Conservation (phyloP, 2,888 invertebrate genomes). For the Hoplodrina blanda region DNA sequence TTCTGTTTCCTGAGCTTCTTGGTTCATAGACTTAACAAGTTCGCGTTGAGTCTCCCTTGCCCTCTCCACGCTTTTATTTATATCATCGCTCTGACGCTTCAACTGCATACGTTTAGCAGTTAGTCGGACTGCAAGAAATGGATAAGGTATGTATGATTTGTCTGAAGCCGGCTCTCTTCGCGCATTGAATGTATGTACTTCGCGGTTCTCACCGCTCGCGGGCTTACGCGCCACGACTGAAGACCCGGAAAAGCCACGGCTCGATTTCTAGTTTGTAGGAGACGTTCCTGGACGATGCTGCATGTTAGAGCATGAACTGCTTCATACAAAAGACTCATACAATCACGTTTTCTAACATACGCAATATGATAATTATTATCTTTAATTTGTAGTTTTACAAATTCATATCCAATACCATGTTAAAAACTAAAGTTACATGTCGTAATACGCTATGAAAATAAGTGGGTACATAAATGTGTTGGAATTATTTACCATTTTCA, state of each 20-base stretch:
- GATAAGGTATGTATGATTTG: background rate
- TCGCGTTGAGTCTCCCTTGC: constrained; percentile 65
- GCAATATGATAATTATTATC: background rate
- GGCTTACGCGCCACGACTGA: too few relatives aligned
- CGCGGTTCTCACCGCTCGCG: too few relatives aligned
- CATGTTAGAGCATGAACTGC: background rate
- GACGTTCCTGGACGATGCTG: background rate
- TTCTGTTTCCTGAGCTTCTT: constrained; percentile 71
- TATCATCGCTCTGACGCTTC: constrained; percentile 75
- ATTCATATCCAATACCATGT: background rate
- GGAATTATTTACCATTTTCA: constrained; percentile 51
- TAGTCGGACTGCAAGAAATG: constrained; percentile 72
- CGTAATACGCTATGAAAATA: background rate
- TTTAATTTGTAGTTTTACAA: too few relatives aligned
- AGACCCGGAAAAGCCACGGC: too few relatives aligned
- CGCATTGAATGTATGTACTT: too few relatives aligned
- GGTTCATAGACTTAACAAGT: constrained; percentile 66
- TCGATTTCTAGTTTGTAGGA: background rate
- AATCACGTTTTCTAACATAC: background rate
- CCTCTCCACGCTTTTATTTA: constrained; percentile 67
- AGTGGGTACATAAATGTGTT: background rate
- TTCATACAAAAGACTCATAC: background rate
- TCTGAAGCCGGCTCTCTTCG: too few relatives aligned
- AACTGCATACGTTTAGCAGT: constrained; percentile 80
- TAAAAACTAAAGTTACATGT: background rate